phyloP scores from a whole-genome alignment of 1,140 invertebrate genomes.

The Megalopta genalis region DNA sequence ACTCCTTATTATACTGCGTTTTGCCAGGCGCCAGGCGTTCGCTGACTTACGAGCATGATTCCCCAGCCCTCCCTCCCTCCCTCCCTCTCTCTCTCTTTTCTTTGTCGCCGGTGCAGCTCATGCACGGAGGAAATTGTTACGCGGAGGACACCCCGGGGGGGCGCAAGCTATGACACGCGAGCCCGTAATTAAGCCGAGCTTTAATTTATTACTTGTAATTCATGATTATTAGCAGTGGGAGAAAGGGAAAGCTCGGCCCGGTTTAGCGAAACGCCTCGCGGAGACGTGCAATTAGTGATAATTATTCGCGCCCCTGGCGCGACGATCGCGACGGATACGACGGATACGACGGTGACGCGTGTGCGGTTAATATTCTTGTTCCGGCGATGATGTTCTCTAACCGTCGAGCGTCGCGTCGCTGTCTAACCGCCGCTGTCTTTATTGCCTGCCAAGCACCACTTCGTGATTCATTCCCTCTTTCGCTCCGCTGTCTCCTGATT shows the following conservation, averaged over 20 bases:
- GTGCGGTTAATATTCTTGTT: slow-evolving; percentile 25
- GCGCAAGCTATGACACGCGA: slow-evolving; percentile 29
- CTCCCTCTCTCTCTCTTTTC: background rate
- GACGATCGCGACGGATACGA: slow-evolving; percentile 7
- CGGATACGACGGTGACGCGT: slow-evolving; percentile 1
- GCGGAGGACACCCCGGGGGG: background rate
- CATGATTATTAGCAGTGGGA: slow-evolving; percentile 34
- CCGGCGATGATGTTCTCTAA: slow-evolving; percentile 6
- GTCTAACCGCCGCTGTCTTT: background rate
- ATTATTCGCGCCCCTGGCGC: slow-evolving; percentile 15
- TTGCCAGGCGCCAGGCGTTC: background rate
- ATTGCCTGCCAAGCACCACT: background rate
- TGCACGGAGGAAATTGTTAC: slow-evolving; percentile 37
- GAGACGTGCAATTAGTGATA: slow-evolving; percentile 46
- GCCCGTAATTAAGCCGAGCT: slow-evolving; percentile 41
- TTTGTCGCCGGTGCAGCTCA: background rate
- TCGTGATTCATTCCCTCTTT: background rate
- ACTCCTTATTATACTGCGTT: background rate
- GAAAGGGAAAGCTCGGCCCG: slow-evolving; percentile 14
- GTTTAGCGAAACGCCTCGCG: background rate
- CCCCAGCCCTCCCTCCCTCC: too few relatives aligned
- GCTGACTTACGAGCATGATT: background rate
- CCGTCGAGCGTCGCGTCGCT: background rate
- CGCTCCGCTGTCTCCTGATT: too few relatives aligned
- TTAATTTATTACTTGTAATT: slow-evolving; percentile 41